These are phyloP conservation scores for Mythimna ferrago DNA, from an alignment of 2,888 invertebrate genomes.

Conservation along the genomic window DNA sequence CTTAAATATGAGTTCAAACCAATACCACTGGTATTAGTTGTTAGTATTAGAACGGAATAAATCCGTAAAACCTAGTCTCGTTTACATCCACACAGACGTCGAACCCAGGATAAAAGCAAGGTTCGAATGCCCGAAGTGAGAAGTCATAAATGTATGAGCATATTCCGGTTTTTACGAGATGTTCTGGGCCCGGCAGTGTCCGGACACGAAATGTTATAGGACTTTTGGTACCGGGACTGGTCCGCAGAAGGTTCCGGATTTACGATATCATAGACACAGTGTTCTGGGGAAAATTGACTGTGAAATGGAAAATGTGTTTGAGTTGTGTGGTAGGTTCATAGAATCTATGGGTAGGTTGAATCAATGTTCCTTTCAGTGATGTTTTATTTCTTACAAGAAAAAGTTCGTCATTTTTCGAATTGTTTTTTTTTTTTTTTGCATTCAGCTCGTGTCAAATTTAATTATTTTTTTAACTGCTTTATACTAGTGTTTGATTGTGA, in stretches of 20 bases:
- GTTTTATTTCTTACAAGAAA: background rate
- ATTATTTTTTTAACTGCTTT: too few species aligned
- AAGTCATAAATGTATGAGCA: slow-evolving; percentile 73
- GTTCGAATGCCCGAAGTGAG: slow-evolving; percentile 65
- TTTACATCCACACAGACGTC: slow-evolving; percentile 30
- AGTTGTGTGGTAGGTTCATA: background rate
- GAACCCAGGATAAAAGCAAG: slow-evolving; percentile 43
- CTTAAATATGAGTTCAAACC: too few species aligned
- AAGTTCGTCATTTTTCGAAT: background rate
- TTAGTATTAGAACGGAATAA: background rate
- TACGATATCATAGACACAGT: slow-evolving; percentile 59
- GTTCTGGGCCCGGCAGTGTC: slow-evolving; percentile 66
- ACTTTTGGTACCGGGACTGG: slow-evolving; percentile 53
- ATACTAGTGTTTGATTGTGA: too few species aligned
- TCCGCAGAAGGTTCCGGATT: slow-evolving; percentile 66
- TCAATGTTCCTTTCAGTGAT: too few species aligned
- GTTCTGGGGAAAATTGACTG: slow-evolving; percentile 36
- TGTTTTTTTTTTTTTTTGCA: too few species aligned
- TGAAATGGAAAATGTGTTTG: slow-evolving; percentile 21
- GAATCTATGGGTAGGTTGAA: too few species aligned
- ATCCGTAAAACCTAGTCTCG: slow-evolving; percentile 25
- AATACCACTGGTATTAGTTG: too few species aligned
- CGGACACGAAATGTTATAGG: slow-evolving; percentile 67
- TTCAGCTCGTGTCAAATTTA: too few species aligned
- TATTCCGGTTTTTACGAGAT: slow-evolving; percentile 78